These are phyloP conservation scores for Brachyhypopomus occidentalis DNA, from an alignment of 2,113 vertebrate genomes.

Conservation along the genomic window DNA sequence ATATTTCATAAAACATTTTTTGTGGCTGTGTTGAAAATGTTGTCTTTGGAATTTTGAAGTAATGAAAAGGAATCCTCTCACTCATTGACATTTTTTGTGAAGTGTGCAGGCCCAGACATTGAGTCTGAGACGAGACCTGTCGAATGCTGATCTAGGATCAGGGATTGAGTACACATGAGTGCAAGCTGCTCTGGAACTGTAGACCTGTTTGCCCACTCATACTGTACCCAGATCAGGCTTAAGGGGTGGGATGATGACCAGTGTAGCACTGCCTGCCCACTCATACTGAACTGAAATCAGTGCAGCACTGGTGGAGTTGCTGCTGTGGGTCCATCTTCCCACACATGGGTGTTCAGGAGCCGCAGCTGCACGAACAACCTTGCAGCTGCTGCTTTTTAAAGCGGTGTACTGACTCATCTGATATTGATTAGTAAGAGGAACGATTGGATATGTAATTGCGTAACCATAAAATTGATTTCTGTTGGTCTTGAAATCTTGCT, in stretches of 20 bases:
- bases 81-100: no score
- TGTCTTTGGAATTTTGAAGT: no score
- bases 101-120: not conserved
- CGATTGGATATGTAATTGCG: not conserved
- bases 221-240: not conserved
- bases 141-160: not conserved
- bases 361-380: not conserved
- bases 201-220: not conserved
- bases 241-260: no score
- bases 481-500: not conserved
- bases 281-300: not conserved
- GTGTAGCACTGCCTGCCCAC: not conserved
- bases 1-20: no score
- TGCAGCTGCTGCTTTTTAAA: not conserved
- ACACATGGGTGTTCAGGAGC: not conserved
- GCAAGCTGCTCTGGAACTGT: not conserved
- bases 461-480: not conserved
- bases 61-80: no score
- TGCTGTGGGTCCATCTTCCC: not conserved
- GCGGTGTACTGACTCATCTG: slow-evolving; percentile 9
- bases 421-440: slow-evolving; percentile 8
- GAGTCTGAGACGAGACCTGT: not conserved
- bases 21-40: no score
- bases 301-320: not conserved
- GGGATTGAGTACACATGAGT: not conserved